A percentile compares a stretch with the other conserved stretches of the same genome.
Conservation (phyloP, 2,888 invertebrate genomes). For the Eristalinus sepulchralis region DNA sequence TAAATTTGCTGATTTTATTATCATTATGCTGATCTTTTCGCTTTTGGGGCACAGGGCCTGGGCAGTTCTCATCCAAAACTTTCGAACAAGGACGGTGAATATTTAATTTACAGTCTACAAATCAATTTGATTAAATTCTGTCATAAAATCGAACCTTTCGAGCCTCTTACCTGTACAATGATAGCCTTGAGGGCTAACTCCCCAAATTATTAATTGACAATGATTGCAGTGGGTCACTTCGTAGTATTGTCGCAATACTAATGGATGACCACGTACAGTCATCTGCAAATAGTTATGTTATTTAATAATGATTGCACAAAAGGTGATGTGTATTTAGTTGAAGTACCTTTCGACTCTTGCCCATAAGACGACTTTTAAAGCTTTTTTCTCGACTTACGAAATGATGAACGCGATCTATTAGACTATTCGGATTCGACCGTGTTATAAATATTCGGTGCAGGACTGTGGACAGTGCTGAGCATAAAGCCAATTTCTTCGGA, state of each 20-base stretch:
- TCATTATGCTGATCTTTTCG: conserved; percentile 84
- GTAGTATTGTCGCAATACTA: conserved; percentile 93
- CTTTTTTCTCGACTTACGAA: conserved; percentile 93
- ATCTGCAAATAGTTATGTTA: conserved; percentile 81
- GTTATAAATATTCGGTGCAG: conserved; percentile 89
- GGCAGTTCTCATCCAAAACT: conserved; percentile 90
- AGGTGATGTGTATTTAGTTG: background rate
- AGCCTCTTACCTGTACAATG: conserved; percentile 91
- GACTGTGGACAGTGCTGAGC: conserved; percentile 90
- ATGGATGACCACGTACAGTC: conserved; percentile 93
- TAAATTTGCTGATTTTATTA: conserved; percentile 88
- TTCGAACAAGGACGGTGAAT: conserved; percentile 92
- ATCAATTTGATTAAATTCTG: background rate
- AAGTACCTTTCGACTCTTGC: conserved; percentile 85
- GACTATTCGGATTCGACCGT: conserved; percentile 83
- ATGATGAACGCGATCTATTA: conserved; percentile 89
- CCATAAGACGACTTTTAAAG: conserved; percentile 86
- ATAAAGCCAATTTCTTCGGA: conserved; percentile 85
- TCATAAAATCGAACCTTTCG: background rate
- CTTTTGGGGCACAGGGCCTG: conserved; percentile 84
- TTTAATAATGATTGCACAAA: background rate
- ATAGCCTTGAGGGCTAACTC: conserved; percentile 98
- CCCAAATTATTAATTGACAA: conserved; percentile 95
- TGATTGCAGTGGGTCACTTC: conserved; percentile 95
- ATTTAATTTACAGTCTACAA: conserved; percentile 89